Conservation (phyloP, 2,888 invertebrate species). For the Leptogaster cylindrica region DNA sequence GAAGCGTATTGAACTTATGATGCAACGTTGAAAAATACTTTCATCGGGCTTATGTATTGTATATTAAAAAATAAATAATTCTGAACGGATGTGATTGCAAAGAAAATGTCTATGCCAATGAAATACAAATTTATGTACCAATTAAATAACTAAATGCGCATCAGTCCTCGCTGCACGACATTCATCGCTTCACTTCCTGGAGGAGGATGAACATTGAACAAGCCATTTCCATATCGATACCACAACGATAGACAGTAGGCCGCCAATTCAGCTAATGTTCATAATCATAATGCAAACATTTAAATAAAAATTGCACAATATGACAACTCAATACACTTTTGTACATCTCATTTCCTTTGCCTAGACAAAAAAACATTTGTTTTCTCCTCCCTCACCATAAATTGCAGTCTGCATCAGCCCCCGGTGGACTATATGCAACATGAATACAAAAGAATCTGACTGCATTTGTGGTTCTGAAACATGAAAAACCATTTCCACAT, state of each 20-base stretch:
- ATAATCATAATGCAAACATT: slow-evolving; percentile 29
- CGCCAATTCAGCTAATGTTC: slow-evolving; percentile 27
- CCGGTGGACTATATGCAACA: not conserved
- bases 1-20: too few relatives aligned
- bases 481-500: slow-evolving; percentile 32
- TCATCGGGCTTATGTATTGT: too few relatives aligned
- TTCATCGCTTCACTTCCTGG: slow-evolving; percentile 11
- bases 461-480: not conserved
- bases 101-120: too few relatives aligned
- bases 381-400: not conserved
- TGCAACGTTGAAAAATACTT: too few relatives aligned
- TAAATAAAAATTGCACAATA: slow-evolving; percentile 21
- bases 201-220: not conserved
- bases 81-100: too few relatives aligned
- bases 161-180: not conserved
- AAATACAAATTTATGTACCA: too few relatives aligned
- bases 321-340: slow-evolving; percentile 17
- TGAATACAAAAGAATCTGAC: not conserved
- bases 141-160: too few relatives aligned
- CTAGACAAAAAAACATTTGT: too few relatives aligned
- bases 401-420: not conserved
- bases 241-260: slow-evolving; percentile 26
- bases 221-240: slow-evolving; percentile 24
- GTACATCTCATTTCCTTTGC: not conserved
- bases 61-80: too few relatives aligned